Percentiles rank a stretch among this genome's conserved stretches.
phyloP scores from a whole-genome alignment of 2,113 vertebrate species.

The Syrmaticus mikado region DNA sequence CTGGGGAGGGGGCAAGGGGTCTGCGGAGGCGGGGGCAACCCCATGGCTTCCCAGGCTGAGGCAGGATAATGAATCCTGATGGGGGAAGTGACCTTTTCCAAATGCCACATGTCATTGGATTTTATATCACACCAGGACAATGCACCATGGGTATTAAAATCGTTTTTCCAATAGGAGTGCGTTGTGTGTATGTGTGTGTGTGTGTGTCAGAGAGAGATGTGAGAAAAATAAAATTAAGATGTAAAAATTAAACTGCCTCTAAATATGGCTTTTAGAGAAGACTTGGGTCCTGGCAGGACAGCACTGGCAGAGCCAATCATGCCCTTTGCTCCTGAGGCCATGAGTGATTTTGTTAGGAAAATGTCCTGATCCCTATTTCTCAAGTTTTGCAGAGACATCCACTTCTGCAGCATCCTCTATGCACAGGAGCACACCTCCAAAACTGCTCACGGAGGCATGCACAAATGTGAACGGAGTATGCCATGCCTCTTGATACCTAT shows the following conservation, averaged over 20 bases:
- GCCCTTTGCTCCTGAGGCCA: background rate
- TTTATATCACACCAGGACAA: conserved; percentile 99
- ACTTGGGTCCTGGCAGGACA: background rate
- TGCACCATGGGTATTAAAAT: conserved; percentile 99
- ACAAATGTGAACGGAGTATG: background rate
- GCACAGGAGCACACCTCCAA: background rate
- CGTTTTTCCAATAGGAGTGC: conserved; percentile 93
- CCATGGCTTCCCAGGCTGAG: conserved; percentile 70
- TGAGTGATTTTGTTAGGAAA: background rate
- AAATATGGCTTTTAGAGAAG: conserved; percentile 4
- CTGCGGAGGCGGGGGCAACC: conserved; percentile 29
- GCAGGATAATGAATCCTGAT: conserved; percentile 88
- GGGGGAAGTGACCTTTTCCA: conserved; percentile 98
- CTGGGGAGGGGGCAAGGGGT: conserved; percentile 7
- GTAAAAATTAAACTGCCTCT: conserved; percentile 55
- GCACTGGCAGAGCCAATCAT: background rate
- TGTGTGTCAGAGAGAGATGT: conserved; percentile 76
- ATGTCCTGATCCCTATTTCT: background rate
- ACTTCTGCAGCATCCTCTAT: background rate
- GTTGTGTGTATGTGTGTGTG: conserved; percentile 45
- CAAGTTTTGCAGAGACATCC: background rate
- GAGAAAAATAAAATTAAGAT: conserved; percentile 73
- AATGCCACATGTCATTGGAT: conserved; percentile 99
- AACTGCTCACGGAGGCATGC: background rate
- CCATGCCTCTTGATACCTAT: background rate